A percentile compares a stretch with the other conserved stretches of the same genome.
Evolutionary conservation across 2,113 vertebrate species (phyloP).

Genomic region (Terrapene triunguis): DNA sequence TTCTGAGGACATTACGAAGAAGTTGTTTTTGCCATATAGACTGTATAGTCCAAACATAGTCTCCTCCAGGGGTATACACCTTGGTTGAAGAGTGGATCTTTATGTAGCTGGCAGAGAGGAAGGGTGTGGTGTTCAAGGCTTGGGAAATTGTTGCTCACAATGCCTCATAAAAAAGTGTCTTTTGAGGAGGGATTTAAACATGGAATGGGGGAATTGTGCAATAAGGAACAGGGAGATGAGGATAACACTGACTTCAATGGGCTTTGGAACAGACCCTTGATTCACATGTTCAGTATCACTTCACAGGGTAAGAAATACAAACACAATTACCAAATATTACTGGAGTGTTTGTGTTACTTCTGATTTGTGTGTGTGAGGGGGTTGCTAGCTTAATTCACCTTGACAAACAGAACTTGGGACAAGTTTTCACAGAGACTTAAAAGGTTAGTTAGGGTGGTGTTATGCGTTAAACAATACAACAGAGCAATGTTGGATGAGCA

Average conservation of each 20-base stretch:
- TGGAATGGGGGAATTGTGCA: accelerated
- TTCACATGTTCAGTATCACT: not conserved
- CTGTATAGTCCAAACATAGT: not conserved
- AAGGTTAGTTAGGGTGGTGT: not conserved
- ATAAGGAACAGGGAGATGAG: not conserved
- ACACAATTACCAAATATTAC: not conserved
- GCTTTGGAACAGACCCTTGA: not conserved
- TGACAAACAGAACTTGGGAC: not conserved
- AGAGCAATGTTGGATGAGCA: not conserved
- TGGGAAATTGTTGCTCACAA: not conserved
- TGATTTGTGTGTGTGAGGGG: accelerated
- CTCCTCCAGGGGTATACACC: not conserved
- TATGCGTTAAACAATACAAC: not conserved
- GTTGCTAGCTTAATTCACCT: not conserved
- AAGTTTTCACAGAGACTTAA: not conserved
- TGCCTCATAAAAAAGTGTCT: not conserved
- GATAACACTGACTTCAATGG: accelerated
- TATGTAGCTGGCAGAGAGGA: accelerated
- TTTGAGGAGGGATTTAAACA: not conserved
- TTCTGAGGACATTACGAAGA: not conserved
- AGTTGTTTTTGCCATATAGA: not conserved
- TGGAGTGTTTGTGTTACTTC: not conserved
- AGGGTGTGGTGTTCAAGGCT: not conserved
- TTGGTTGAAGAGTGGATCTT: not conserved
- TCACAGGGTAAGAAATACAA: not conserved